A percentile compares a stretch with the other conserved stretches of the same genome.
Conservation (phyloP, 2,797 vertebrate species). For the Notamacropus eugenii region DNA sequence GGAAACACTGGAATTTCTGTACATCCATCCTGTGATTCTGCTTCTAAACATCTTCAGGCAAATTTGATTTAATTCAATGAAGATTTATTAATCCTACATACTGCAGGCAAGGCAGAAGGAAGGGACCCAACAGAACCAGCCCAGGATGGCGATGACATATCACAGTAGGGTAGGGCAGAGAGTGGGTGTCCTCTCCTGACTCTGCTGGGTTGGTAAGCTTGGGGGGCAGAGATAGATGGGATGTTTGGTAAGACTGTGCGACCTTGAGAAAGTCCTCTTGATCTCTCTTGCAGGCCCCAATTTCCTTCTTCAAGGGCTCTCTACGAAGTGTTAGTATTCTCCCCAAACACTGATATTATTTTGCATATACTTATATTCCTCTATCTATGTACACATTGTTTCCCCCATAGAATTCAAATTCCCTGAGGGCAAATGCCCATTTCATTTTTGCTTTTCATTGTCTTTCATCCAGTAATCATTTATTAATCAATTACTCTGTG, state of each 20-base stretch:
- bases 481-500: background rate
- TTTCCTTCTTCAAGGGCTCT: background rate
- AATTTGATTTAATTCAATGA: background rate
- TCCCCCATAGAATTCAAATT: background rate
- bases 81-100: background rate
- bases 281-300: background rate
- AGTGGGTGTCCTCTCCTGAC: background rate
- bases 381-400: background rate
- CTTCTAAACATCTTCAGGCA: background rate
- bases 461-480: background rate
- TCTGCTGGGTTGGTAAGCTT: background rate
- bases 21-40: background rate
- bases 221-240: background rate
- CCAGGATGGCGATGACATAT: background rate
- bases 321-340: background rate
- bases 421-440: background rate
- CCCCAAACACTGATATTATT: background rate
- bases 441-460: background rate
- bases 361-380: background rate
- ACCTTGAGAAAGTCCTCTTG: background rate
- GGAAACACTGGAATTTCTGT: background rate
- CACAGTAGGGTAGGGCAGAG: too few relatives aligned
- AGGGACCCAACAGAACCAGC: background rate
- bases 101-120: background rate
- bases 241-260: background rate